Evolutionary conservation across 2,113 vertebrate genomes (phyloP).

Genomic region (Cynoglossus semilaevis): DNA sequence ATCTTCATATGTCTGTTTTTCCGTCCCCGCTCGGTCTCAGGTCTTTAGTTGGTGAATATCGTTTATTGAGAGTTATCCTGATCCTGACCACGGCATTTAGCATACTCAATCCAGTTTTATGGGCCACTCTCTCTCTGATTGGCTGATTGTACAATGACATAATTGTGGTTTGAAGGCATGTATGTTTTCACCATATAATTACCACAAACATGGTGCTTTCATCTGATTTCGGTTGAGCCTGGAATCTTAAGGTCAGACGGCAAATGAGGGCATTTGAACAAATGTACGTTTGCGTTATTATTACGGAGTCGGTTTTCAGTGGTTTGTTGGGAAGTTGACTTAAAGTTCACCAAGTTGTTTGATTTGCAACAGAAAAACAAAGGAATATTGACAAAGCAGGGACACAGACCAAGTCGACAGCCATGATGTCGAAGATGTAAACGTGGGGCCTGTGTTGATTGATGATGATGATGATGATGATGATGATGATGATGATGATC

Average conservation of each 20-base stretch:
- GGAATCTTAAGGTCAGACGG: background rate
- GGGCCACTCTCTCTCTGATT: background rate
- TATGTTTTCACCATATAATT: background rate
- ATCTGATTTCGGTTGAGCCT: background rate
- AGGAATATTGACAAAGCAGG: too few relatives aligned
- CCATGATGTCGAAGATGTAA: too few relatives aligned
- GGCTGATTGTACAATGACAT: background rate
- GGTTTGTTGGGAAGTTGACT: background rate
- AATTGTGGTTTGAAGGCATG: background rate
- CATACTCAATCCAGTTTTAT: background rate
- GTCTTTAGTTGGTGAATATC: too few relatives aligned
- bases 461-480: too few relatives aligned
- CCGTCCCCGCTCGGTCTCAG: too few relatives aligned
- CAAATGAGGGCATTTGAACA: background rate
- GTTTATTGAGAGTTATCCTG: too few relatives aligned
- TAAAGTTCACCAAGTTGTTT: too few relatives aligned
- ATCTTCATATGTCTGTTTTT: slow-evolving; percentile 27
- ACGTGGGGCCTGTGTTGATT: too few relatives aligned
- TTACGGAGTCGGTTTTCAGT: background rate
- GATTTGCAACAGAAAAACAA: too few relatives aligned
- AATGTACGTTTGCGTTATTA: too few relatives aligned
- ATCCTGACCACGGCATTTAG: background rate
- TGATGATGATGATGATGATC: too few relatives aligned
- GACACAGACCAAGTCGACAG: too few relatives aligned
- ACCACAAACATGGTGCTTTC: background rate